Evolutionary conservation across 2,888 invertebrate genomes (phyloP), one percentile per base, ranked within the genome.

Genomic region (Acanthosepion pharaonis): DNA sequence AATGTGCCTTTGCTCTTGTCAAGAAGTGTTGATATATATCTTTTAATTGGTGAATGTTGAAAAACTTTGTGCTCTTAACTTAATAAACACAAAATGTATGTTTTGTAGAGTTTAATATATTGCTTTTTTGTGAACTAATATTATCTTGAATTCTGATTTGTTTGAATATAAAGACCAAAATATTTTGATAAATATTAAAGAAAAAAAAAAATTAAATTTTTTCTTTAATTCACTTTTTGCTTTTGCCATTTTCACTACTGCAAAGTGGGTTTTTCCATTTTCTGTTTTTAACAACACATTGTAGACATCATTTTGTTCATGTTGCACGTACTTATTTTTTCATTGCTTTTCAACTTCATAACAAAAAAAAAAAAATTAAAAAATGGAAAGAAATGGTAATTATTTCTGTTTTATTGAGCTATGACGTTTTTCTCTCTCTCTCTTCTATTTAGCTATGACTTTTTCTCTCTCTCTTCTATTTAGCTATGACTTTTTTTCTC

Each of bases 301-400:
- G 78, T 78, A 78, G 78, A 78, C 78, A 78, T 78, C 78, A 78
- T 78, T 78, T 78, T 78, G 78, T 78, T 78, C n/a, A n/a, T 78
- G 78, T 78, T 78, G 78, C 78, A 78, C 33, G n/a, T n/a, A 78
- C 78, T 78, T 64, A 28, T 64, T 28, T 78, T 78, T 78, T 78
- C n/a, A 33, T 78, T 78, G n/a, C 78, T 78, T 78, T 3, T 28
- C n/a, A 78, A n/a, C 78, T 78, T 78, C n/a, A n/a, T 33, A 25
- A 59, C 5, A 20, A 59, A 59, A 59, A 4, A 23, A 23, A 55
- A 1, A 5, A 23, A 59, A 59, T 23, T 59, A 23, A 5, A 23
- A 23, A 59, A 6, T 20, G 23, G 23, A 59, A 59, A 23, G 6
- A 23, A 20, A 20, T 15, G 78, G 78, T 78, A 11, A 15, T 33